A percentile compares a stretch with the other conserved stretches of the same genome.
These are phyloP conservation scores for Resseliella maxima DNA, from an alignment of 2,888 invertebrate species.

Conservation along the genomic window DNA sequence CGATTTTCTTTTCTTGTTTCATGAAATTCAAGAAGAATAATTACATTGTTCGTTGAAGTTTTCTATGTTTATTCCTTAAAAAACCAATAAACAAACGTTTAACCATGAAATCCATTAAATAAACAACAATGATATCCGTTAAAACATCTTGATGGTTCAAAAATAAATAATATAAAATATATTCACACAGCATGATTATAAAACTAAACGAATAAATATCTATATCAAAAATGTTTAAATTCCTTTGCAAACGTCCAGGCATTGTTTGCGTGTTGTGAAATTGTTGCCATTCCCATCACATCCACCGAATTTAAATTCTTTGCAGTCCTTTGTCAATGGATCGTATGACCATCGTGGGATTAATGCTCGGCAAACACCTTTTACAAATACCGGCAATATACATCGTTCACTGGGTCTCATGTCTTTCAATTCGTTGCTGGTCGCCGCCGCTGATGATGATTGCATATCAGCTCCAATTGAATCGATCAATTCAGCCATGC, in stretches of 20 bases:
- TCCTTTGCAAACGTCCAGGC: constrained; percentile 69
- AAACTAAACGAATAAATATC: too few relatives aligned
- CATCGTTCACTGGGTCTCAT: constrained; percentile 58
- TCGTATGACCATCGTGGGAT: constrained; percentile 69
- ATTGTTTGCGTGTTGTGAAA: constrained; percentile 68
- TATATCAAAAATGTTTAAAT: too few relatives aligned
- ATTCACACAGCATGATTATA: too few relatives aligned
- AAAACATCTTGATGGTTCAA: too few relatives aligned
- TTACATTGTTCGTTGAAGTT: too few relatives aligned
- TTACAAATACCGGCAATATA: constrained; percentile 61
- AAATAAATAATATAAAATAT: too few relatives aligned
- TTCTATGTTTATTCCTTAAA: too few relatives aligned
- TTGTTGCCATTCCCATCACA: constrained; percentile 72
- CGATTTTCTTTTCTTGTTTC: too few relatives aligned
- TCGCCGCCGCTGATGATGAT: constrained; percentile 55
- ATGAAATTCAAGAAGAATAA: too few relatives aligned
- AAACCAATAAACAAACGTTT: too few relatives aligned
- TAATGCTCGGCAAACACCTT: constrained; percentile 67
- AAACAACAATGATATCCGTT: too few relatives aligned
- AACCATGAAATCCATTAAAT: too few relatives aligned
- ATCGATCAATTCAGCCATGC: constrained; percentile 63
- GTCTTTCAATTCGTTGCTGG: constrained; percentile 44
- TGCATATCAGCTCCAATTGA: constrained; percentile 65
- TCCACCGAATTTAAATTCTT: constrained; percentile 71
- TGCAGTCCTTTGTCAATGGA: constrained; percentile 67